Conservation (phyloP, 1,140 invertebrate genomes). For the Steinernema khuongi region DNA sequence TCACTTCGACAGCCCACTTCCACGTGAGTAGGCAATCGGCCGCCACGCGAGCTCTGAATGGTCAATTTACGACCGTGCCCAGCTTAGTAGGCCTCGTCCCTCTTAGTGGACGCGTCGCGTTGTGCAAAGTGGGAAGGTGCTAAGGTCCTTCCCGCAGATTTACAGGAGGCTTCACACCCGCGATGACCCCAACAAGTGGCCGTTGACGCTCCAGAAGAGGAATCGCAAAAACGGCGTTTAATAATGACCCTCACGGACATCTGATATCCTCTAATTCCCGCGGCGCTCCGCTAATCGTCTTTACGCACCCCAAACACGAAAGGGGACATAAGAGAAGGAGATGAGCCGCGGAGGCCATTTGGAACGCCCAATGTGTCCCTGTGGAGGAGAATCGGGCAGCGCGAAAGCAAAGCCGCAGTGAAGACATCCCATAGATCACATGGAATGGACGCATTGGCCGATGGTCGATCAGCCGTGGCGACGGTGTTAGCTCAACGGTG, state of each 20-base stretch:
- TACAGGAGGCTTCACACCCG: too few species aligned
- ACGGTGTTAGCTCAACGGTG: neutral
- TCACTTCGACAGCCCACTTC: too few species aligned
- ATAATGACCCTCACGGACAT: neutral
- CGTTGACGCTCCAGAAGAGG: too few species aligned
- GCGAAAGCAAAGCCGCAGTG: neutral
- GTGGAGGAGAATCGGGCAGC: neutral
- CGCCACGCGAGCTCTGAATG: too few species aligned
- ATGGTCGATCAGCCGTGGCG: neutral
- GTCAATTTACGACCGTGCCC: too few species aligned
- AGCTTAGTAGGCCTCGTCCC: too few species aligned
- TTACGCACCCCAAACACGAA: neutral
- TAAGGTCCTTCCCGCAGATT: too few species aligned
- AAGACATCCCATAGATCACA: slow-evolving; percentile 14
- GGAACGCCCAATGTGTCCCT: neutral
- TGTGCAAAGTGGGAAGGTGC: too few species aligned
- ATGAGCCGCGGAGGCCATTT: neutral
- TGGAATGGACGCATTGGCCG: neutral
- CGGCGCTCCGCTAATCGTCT: slow-evolving; percentile 7
- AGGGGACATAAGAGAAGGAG: neutral
- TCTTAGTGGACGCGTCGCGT: too few species aligned
- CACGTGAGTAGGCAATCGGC: too few species aligned
- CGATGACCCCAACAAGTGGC: too few species aligned
- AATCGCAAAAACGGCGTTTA: neutral
- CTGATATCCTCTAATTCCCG: neutral